phyloP scores from a whole-genome alignment of 2,888 invertebrate species.

The Leucophenga montana region DNA sequence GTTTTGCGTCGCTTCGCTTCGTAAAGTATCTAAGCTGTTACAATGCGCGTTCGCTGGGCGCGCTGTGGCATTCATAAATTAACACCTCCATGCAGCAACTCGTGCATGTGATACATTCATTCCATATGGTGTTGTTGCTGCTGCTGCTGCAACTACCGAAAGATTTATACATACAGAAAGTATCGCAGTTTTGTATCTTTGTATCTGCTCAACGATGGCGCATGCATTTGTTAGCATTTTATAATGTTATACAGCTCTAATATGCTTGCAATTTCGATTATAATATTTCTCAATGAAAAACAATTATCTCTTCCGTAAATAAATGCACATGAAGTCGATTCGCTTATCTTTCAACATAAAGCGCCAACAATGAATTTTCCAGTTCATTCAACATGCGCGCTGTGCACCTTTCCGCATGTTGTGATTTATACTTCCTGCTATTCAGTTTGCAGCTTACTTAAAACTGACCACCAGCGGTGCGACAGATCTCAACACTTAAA shows the following conservation, averaged over 20 bases:
- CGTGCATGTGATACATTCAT: conserved; percentile 5
- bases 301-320: conserved; percentile 14
- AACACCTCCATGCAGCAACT: conserved; percentile 7
- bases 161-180: background rate
- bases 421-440: conserved; percentile 48
- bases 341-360: background rate
- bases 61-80: conserved; percentile 15
- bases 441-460: conserved; percentile 41
- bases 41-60: conserved; percentile 15
- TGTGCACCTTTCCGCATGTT: background rate
- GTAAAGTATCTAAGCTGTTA: conserved; percentile 42
- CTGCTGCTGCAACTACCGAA: background rate
- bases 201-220: background rate
- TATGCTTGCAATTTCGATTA: conserved; percentile 21
- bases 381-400: background rate
- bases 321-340: background rate
- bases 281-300: conserved; percentile 19
- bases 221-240: too few species aligned
- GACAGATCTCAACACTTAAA: background rate
- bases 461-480: background rate
- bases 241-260: too few species aligned
- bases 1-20: conserved; percentile 46
- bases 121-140: conserved; percentile 11
- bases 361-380: background rate
- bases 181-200: background rate